Evolutionary conservation across 2,888 invertebrate genomes (phyloP), one percentile per base, ranked within the genome.

Genomic region (Rhingia campestris): DNA sequence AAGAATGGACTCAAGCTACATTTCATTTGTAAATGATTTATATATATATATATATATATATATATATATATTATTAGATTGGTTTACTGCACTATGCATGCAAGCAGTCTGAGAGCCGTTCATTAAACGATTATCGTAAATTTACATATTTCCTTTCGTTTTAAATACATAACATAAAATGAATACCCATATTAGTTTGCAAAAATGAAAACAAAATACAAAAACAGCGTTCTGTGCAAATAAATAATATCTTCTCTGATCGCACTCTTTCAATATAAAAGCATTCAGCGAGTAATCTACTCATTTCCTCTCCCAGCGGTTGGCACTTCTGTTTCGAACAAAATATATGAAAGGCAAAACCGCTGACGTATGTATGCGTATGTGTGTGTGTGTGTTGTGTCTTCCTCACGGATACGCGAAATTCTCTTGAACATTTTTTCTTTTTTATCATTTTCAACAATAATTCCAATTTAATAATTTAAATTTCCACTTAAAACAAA

Each of bases 321-420:
- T 84, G 84, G 74, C 37, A 6, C 9, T 9, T n/a, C 10, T 79
- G 69, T n/a, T 41, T 59, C 32, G 63, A 63, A 56, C 22, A 66
- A 70, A 69, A 67, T 76, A 77, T 63, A 75, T 75, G 84, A 80
- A 76, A 84, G 80, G 80, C 69, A 84, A 84, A 84, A 80, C 84
- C 84, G 84, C 84, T 84, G 84, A 84, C 84, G 84, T 84, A 82
- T 79, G 69, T 82, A 80, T 84, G 70, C 63, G 84, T 84, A 84
- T 84, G 84, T 84, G 80, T 84, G 79, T 84, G 79, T 79, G 81
- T 82, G 84, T 84, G 80, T 84, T 80, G 84, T 84, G 84, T 84
- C 84, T 84, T 84, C 80, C 84, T 70, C 80, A 80, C 84, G 84
- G 84, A 80, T 84, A 84, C 84, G 80, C 84, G 84, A 84, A 84